Evolutionary conservation across 2,113 vertebrate species (phyloP), one percentile per base, ranked within the genome.

Genomic region (Gorsachius goisagi): DNA sequence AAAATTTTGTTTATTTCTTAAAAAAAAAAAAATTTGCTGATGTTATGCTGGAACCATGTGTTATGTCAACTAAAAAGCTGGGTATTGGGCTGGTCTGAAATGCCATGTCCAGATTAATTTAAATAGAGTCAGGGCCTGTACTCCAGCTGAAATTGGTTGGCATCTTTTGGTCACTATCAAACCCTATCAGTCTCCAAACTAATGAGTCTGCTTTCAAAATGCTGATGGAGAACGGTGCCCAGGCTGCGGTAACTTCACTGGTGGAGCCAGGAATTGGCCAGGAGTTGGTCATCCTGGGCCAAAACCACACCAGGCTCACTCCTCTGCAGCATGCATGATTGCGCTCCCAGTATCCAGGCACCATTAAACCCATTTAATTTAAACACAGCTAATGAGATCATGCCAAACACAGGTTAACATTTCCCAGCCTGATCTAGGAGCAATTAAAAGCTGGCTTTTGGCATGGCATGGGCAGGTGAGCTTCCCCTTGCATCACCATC

Each of bases 291-390:
- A 6, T 64, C 67, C 63, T 23, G 12, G 63, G 28, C 50, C 79
- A 86, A 93, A 96, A 41, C 41, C 14, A 1, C 50, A 35, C 56
- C 30, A 33, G n/a, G 15, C 49, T 89, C 33, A 12, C 18, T 59
- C 41, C 63, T 68, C 49, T 0, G 0, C 33, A 86, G 41, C 32
- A 56, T 0, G 0, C 30, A 9, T 7, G 9, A 79, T 6, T 72
- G 33, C 23, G 41, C 10, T 39, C 47, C 32, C 68, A 67, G 41
- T 23, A 59, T 5, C 72, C 50, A 49, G 37, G 23, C 7, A 0
- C 66, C 5, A 8, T 41, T 41, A 41, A 41, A 15, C 47, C 33
- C 76, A 24, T 19, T 80, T 86, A 81, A 90, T 71, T 90, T 84
- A 80, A 90, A 74, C 41, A 19, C 79, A 74, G 45, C 9, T 83